phyloP scores from a whole-genome alignment of 2,113 vertebrate genomes.

The Bos indicus region DNA sequence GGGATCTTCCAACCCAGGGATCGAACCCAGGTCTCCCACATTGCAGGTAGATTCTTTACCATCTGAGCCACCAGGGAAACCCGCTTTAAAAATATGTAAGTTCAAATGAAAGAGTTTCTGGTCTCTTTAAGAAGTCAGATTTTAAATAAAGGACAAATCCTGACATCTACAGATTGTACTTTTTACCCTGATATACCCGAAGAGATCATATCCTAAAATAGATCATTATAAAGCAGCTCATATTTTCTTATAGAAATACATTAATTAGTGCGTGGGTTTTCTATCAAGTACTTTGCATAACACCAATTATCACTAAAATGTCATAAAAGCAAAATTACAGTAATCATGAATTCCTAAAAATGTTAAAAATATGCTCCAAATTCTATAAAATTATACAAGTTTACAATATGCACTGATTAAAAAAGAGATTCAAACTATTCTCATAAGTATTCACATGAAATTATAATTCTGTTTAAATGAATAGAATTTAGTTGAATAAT shows the following conservation, averaged over 20 bases:
- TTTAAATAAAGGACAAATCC: constrained; percentile 8
- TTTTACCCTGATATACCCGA: not conserved
- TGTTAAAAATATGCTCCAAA: constrained; percentile 1
- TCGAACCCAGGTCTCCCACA: not conserved
- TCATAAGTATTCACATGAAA: not conserved
- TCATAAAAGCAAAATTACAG: constrained; percentile 10
- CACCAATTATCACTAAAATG: not conserved
- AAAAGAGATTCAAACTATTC: not conserved
- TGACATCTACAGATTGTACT: not conserved
- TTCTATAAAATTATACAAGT: not conserved
- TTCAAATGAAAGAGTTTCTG: not conserved
- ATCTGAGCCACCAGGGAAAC: not conserved
- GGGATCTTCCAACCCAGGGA: not conserved
- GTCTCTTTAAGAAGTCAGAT: not conserved
- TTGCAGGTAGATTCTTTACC: not conserved
- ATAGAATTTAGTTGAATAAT: not conserved
- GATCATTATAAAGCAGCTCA: not conserved
- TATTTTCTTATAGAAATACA: not conserved
- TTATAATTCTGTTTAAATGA: not conserved
- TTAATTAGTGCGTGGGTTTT: not conserved
- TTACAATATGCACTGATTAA: not conserved
- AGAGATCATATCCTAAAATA: not conserved
- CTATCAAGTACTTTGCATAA: not conserved
- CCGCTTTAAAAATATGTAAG: not conserved
- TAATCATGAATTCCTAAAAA: not conserved